A percentile compares a stretch with the other conserved stretches of the same genome.
phyloP scores from a whole-genome alignment of 2,797 vertebrate species.

The Otolemur crassicaudatus region DNA sequence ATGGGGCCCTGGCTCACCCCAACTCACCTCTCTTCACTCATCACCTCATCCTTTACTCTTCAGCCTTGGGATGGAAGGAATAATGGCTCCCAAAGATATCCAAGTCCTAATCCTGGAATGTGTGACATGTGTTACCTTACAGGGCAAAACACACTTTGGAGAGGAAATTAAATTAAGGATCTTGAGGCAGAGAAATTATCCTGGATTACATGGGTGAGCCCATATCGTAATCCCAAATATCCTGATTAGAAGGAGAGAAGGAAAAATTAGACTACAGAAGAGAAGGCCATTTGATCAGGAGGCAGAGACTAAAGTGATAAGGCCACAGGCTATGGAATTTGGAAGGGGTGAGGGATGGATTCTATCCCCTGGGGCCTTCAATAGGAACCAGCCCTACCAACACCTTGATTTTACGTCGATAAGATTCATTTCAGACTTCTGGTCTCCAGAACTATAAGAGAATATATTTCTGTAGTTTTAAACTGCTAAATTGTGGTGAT shows the following conservation, averaged over 20 bases:
- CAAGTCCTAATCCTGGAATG: not conserved
- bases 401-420: not conserved
- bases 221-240: not conserved
- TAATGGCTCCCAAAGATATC: not conserved
- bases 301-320: not conserved
- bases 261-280: not conserved
- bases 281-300: not conserved
- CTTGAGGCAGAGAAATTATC: not conserved
- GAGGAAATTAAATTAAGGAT: not conserved
- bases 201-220: not conserved
- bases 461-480: not conserved
- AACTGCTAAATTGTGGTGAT: not conserved
- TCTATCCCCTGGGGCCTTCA: not conserved
- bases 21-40: not conserved
- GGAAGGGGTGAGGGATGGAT: not conserved
- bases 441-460: not conserved
- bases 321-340: not conserved
- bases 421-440: not conserved
- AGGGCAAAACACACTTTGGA: not conserved
- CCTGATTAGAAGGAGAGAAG: not conserved
- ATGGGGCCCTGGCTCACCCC: not conserved
- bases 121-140: not conserved
- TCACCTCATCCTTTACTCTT: not conserved
- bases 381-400: not conserved
- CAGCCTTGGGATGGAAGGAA: not conserved